Base-by-base conservation (phyloP, 2,888 invertebrate species). In the Drosophila algonquin region DNA sequence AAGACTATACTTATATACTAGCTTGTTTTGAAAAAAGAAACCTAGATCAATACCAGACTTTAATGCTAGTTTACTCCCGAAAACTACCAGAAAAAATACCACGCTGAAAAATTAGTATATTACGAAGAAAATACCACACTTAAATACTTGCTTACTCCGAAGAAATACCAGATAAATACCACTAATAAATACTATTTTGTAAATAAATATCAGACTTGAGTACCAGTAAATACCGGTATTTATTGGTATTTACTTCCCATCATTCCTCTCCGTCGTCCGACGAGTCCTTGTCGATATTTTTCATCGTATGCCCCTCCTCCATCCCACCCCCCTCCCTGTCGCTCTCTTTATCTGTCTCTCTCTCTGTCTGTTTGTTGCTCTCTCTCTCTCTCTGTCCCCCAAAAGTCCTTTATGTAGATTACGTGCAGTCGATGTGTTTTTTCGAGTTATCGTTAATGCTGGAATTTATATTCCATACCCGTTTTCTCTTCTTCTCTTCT, bases 401-500 rank as follows among this genome's bases (percentile, higher is more conserved):
- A 63, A 63, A 14, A 14, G n/a, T 40, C n/a, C 40, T 54, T 63
- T 35, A 74, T 70, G 63, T 76, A 83, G 70, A 50, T 72, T 56
- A 69, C 77, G 73, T 47, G 63, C 59, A 75, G 77, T 75, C 63
- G n/a, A 40, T 40, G n/a, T 40, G 40, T 40, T 52, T 65, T 72
- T 76, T 65, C 64, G 74, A 58, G 75, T 76, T 68, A 67, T 62
- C 75, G 87, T 89, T 90, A 90, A 90, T 86, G 79, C 81, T 81
- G 90, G 90, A 90, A 90, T 89, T 90, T 87, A 82, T 82, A 84
- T 87, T 90, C 89, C 90, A 84, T 80, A 80, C 84, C 79, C 89
- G 53, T 90, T 88, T 87, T 87, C 80, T 87, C 76, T 89, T 80
- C 71, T 80, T 88, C 77, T 85, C 83, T 85, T 82, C 76, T 85